Evolutionary conservation across 2,888 invertebrate genomes (phyloP).

Genomic region (Noctua fimbriata): DNA sequence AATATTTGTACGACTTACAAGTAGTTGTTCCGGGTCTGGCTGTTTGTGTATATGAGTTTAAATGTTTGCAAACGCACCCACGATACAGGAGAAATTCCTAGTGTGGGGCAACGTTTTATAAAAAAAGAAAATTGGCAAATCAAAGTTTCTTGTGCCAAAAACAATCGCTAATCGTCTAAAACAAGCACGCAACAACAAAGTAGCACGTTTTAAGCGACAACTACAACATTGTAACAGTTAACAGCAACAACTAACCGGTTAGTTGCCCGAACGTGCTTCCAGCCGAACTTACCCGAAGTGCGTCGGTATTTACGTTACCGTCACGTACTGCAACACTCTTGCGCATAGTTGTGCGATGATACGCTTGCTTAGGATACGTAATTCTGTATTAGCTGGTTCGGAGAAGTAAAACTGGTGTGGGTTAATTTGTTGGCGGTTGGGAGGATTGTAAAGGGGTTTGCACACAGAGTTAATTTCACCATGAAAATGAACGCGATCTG

Average conservation of each 20-base stretch:
- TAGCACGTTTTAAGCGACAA: slow-evolving; percentile 17
- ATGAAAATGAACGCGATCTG: not conserved
- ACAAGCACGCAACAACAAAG: slow-evolving; percentile 42
- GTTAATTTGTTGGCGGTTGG: slow-evolving; percentile 38
- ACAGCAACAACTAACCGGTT: slow-evolving; percentile 48
- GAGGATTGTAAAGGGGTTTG: slow-evolving; percentile 9
- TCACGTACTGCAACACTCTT: slow-evolving; percentile 56
- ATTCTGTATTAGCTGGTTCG: slow-evolving; percentile 46
- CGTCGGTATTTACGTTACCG: slow-evolving; percentile 47
- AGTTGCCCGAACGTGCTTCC: slow-evolving; percentile 52
- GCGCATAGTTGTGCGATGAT: slow-evolving; percentile 50
- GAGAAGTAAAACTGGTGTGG: slow-evolving; percentile 30
- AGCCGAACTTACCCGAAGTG: slow-evolving; percentile 1
- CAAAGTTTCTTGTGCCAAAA: not conserved
- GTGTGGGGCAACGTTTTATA: too few species aligned
- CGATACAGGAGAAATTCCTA: too few species aligned
- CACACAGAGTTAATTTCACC: not conserved
- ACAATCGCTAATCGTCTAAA: not conserved
- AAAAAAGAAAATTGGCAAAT: not conserved
- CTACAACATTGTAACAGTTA: slow-evolving; percentile 48
- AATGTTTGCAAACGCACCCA: too few species aligned
- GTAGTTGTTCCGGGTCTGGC: too few species aligned
- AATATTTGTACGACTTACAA: not conserved
- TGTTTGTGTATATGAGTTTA: too few species aligned
- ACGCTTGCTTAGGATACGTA: slow-evolving; percentile 37